phyloP scores from a whole-genome alignment of 2,797 vertebrate genomes.

The Ptychobarbus kaznakovi region DNA sequence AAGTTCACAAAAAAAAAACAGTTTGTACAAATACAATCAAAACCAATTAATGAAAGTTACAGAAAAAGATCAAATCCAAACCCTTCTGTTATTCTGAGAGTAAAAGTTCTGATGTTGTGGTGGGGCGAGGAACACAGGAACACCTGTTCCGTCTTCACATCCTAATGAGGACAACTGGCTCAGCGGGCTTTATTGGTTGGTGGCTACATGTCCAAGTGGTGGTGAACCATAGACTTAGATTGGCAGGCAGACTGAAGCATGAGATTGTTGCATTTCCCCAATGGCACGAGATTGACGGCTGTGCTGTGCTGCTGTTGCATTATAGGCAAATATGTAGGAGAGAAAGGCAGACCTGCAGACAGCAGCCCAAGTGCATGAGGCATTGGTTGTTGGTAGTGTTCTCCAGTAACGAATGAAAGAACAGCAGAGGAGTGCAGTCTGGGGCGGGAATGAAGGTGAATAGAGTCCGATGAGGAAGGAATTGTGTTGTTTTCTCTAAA shows the following conservation, averaged over 20 bases:
- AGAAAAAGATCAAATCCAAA: slow-evolving; percentile 25
- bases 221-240: slow-evolving; percentile 63
- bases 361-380: slow-evolving; percentile 69
- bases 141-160: slow-evolving; percentile 21
- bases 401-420: slow-evolving; percentile 67
- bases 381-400: slow-evolving; percentile 64
- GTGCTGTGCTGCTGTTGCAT: slow-evolving; percentile 71
- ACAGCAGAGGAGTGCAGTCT: slow-evolving; percentile 65
- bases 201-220: slow-evolving; percentile 70
- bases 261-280: slow-evolving; percentile 70
- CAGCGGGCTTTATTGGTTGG: slow-evolving; percentile 18
- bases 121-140: neutral
- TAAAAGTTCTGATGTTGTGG: slow-evolving; percentile 9
- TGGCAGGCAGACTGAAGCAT: slow-evolving; percentile 68
- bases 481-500: slow-evolving; percentile 52
- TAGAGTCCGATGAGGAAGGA: slow-evolving; percentile 55
- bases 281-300: slow-evolving; percentile 50
- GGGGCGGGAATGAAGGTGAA: slow-evolving; percentile 53
- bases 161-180: slow-evolving; percentile 22
- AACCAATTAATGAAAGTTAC: slow-evolving; percentile 1
- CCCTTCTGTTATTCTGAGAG: slow-evolving; percentile 21
- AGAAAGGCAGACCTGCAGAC: slow-evolving; percentile 68
- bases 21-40: slow-evolving; percentile 9
- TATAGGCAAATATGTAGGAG: slow-evolving; percentile 74
- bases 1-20: neutral